Evolutionary conservation across 2,888 invertebrate species (phyloP).

Genomic region (Boloria selene): DNA sequence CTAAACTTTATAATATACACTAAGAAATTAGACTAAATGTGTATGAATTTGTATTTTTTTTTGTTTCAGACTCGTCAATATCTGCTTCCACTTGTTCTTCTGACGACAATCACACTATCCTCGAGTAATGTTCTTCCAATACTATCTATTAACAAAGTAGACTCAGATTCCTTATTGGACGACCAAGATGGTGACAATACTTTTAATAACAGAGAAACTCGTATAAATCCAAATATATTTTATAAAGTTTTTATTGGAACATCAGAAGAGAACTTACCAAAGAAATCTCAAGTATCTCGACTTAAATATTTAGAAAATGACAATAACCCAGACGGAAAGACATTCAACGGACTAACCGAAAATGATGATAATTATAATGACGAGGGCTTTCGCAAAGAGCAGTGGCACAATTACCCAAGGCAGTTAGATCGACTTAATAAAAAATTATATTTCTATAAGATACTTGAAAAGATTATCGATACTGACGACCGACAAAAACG

Average conservation of each 20-base stretch:
- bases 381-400: constrained; percentile 67
- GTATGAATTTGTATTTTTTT: not conserved
- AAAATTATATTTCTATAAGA: constrained; percentile 28
- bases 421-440: constrained; percentile 67
- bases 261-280: constrained; percentile 44
- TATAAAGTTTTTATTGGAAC: constrained; percentile 52
- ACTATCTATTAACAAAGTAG: constrained; percentile 53
- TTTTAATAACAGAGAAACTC: constrained; percentile 56
- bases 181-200: constrained; percentile 68
- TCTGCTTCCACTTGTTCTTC: constrained; percentile 61
- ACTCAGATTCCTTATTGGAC: constrained; percentile 51
- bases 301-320: constrained; percentile 42
- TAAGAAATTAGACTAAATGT: too few relatives aligned
- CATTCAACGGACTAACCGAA: constrained; percentile 47
- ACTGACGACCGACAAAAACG: constrained; percentile 32
- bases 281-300: constrained; percentile 49
- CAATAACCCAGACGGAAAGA: constrained; percentile 50
- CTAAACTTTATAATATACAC: too few relatives aligned
- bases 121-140: constrained; percentile 69
- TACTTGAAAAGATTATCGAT: constrained; percentile 31
- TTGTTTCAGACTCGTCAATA: constrained; percentile 73
- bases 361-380: constrained; percentile 45
- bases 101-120: constrained; percentile 67
- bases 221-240: constrained; percentile 56
- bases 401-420: constrained; percentile 74